Evolutionary conservation across 2,797 vertebrate species (phyloP).

Genomic region (Eulemur mongoz): DNA sequence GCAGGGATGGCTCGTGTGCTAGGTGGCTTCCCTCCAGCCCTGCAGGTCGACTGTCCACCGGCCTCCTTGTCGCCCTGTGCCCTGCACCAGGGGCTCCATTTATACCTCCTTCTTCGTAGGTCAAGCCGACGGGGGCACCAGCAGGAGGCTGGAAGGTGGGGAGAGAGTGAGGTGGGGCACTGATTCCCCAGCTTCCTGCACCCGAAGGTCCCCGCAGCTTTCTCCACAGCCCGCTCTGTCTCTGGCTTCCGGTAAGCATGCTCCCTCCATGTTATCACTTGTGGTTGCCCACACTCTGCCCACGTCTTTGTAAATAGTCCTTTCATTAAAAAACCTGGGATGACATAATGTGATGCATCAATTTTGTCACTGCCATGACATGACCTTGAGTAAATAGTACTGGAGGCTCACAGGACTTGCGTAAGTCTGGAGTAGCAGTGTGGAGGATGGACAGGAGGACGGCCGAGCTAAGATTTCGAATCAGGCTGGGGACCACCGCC

Average conservation of each 20-base stretch:
- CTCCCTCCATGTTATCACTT: no score
- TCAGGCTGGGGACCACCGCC: not conserved
- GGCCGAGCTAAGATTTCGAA: not conserved
- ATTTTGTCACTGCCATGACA: not conserved
- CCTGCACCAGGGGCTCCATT: no score
- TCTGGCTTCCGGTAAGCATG: not conserved
- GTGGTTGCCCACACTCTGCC: not conserved
- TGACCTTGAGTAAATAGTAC: not conserved
- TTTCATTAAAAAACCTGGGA: not conserved
- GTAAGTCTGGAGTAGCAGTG: not conserved
- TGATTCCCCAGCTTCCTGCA: not conserved
- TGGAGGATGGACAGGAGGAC: not conserved
- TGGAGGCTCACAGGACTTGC: not conserved
- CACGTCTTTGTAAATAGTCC: not conserved
- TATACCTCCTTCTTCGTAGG: not conserved
- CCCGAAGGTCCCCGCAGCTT: not conserved
- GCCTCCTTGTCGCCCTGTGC: not conserved
- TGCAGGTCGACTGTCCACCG: no score
- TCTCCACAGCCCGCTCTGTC: no score
- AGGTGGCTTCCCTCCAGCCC: not conserved
- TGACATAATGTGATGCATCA: no score
- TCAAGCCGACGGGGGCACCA: no score
- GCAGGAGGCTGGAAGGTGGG: not conserved
- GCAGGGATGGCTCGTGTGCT: not conserved
- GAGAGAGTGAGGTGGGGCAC: not conserved